A percentile compares a stretch with the other conserved stretches of the same genome.
Conservation (phyloP, 1,140 invertebrate species). For the Eubasilissa regina region DNA sequence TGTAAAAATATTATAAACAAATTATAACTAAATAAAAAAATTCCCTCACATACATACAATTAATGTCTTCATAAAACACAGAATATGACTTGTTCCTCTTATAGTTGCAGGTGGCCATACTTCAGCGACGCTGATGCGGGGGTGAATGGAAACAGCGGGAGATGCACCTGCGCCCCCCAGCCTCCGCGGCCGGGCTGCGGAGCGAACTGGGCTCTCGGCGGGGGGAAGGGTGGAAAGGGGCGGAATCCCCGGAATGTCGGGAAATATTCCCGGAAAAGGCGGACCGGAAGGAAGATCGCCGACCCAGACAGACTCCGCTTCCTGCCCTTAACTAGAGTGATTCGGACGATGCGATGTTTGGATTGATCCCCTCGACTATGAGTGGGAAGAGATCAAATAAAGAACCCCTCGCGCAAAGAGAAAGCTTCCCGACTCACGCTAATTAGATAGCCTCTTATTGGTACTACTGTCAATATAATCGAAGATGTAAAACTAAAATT, state of each 20-base stretch:
- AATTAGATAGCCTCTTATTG: no score
- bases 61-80: no score
- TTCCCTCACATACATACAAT: no score
- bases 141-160: neutral
- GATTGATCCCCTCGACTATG: conserved; percentile 26
- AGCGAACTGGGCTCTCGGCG: no score
- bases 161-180: conserved; percentile 16
- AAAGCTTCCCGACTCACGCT: no score
- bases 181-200: no score
- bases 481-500: no score
- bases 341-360: neutral
- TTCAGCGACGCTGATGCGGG: neutral
- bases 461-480: no score
- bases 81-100: no score
- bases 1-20: no score
- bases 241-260: conserved; percentile 22
- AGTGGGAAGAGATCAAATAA: neutral
- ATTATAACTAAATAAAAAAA: no score
- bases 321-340: conserved; percentile 19
- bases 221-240: neutral
- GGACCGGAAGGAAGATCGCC: conserved; percentile 25
- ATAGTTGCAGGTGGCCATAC: neutral
- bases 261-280: conserved; percentile 43
- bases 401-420: neutral
- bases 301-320: conserved; percentile 22